These are phyloP conservation scores for Dendrolimus pini DNA, from an alignment of 2,888 invertebrate species.

Conservation along the genomic window DNA sequence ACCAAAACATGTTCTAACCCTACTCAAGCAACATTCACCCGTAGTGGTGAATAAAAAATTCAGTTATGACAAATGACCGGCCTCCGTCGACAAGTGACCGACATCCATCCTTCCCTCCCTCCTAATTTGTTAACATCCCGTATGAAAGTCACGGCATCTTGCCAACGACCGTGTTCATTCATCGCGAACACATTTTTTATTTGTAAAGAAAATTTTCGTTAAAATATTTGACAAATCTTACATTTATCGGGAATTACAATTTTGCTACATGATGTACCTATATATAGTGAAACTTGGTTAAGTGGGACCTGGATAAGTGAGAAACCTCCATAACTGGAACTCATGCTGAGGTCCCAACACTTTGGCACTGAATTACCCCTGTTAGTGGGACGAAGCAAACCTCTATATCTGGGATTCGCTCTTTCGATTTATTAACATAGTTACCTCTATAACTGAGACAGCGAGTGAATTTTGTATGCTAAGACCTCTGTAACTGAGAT, in stretches of 20 bases:
- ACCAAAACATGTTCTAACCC: background rate
- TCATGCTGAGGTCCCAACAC: no score
- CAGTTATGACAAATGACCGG: constrained; percentile 44
- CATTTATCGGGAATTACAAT: constrained; percentile 7
- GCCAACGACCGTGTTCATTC: constrained; percentile 32
- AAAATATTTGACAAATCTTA: constrained; percentile 6
- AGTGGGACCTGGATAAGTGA: no score
- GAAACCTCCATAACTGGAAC: no score
- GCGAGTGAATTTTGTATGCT: no score
- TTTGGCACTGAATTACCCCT: no score
- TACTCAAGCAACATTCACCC: constrained; percentile 10
- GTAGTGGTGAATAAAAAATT: constrained; percentile 39
- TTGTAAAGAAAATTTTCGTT: background rate
- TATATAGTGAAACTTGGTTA: no score
- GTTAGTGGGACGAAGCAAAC: no score
- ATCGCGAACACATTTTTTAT: constrained; percentile 14
- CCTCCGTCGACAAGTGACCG: constrained; percentile 41
- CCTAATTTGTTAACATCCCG: constrained; percentile 35
- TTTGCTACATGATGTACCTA: no score
- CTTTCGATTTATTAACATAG: no score
- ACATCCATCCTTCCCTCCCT: constrained; percentile 39
- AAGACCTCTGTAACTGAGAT: no score
- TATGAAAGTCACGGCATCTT: constrained; percentile 41
- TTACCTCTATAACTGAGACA: no score
- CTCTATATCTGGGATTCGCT: no score